A percentile compares a stretch with the other conserved stretches of the same genome.
phyloP scores from a whole-genome alignment of 2,113 vertebrate genomes.

The Ptyas mucosa region DNA sequence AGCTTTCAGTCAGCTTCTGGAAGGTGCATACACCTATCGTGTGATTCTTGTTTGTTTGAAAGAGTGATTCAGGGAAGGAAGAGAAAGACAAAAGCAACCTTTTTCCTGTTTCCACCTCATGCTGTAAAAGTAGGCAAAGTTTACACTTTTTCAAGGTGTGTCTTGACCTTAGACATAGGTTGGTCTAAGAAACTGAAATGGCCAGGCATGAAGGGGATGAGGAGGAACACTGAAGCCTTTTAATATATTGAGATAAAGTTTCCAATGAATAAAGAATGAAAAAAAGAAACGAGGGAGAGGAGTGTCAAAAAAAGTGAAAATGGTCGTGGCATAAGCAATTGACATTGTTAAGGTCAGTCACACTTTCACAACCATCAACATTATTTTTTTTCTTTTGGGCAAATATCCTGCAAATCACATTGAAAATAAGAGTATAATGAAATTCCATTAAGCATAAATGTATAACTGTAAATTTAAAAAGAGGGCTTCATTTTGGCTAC shows the following conservation, averaged over 20 bases:
- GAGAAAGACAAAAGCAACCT: not conserved
- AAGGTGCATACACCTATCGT: not conserved
- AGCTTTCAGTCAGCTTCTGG: not conserved
- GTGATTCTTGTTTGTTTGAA: conserved; percentile 14
- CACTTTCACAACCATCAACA: not conserved
- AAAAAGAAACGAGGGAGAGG: not conserved
- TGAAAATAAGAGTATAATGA: not conserved
- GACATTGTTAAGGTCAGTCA: not conserved
- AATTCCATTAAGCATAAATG: not conserved
- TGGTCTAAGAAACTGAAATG: not conserved
- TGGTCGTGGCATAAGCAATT: not conserved
- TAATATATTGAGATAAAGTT: not conserved
- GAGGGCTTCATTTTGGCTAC: not conserved
- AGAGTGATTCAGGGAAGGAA: not conserved
- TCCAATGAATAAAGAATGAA: not conserved
- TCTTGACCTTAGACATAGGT: not conserved
- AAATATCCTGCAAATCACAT: not conserved
- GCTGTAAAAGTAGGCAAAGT: not conserved
- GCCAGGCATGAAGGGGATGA: not conserved
- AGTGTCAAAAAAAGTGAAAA: not conserved
- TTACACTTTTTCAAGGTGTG: not conserved
- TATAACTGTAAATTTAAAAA: not conserved
- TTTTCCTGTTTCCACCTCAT: not conserved
- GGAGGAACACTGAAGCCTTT: not conserved
- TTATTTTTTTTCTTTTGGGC: not conserved